Evolutionary conservation across 2,888 invertebrate genomes (phyloP), one percentile per base, ranked within the genome.

Genomic region (Syrphus vitripennis): DNA sequence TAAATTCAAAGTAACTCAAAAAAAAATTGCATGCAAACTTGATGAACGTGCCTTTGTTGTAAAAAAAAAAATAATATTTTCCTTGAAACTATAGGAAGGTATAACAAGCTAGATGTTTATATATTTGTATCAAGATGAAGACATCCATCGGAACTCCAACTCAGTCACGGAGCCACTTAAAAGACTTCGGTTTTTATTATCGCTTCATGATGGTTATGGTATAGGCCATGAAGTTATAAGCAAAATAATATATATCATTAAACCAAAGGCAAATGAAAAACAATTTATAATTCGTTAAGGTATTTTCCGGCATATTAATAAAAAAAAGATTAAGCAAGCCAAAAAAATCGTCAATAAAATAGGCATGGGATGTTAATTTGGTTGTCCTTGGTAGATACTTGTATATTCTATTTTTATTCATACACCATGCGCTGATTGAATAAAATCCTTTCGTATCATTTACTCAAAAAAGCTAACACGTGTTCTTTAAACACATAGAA

Each of bases 401-500:
- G n/a, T n/a, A n/a, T 31, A 34, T 55, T 74, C 78, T 78, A 74
- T 83, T 83, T 78, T 34, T 69, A 69, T 63, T 37, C 40, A 57
- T 63, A 42, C 31, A 48, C 7, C 37, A 42, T 16, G 24, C 4
- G 42, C 31, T 34, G 57, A 34, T 34, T 57, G 34, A 26, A 34
- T 29, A 19, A 57, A 31, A 19, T 34, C 24, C 14, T 24, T 48
- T 12, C 2, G 9, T 34, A 12, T 34, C 6, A 34, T 34, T 34
- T 34, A 10, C 34, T 10, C 3, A 12, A 34, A 12, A 10, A n/a
- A n/a, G n/a, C n/a, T n/a, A n/a, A n/a, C n/a, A n/a, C n/a, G n/a
- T n/a, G n/a, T n/a, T n/a, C n/a, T n/a, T n/a, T n/a, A n/a, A n/a
- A n/a, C n/a, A n/a, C n/a, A n/a, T n/a, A n/a, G n/a, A n/a, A n/a